phyloP scores from a whole-genome alignment of 37 sponge, comb jelly and placozoan species.

The Mnemiopsis leidyi region DNA sequence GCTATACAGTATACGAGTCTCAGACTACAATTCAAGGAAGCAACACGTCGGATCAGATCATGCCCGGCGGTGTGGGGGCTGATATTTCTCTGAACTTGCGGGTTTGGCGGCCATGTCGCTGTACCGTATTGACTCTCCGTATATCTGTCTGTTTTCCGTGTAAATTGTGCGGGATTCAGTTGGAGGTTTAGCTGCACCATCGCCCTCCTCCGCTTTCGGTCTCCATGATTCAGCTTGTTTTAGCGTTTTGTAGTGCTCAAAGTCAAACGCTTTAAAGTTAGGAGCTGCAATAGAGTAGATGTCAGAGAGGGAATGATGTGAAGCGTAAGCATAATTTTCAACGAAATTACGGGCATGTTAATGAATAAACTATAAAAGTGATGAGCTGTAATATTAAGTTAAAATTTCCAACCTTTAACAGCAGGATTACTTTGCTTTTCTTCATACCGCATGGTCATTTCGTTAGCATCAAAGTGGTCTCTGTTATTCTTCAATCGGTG shows the following conservation, averaged over 20 bases:
- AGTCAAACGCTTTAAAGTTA: conserved; percentile 62
- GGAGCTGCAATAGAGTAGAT: conserved; percentile 28
- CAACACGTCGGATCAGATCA: not conserved
- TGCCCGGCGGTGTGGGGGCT: conserved; percentile 39
- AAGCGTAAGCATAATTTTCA: not conserved
- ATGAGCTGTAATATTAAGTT: no score
- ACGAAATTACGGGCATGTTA: no score
- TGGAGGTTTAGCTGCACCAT: not conserved
- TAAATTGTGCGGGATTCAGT: conserved; percentile 3
- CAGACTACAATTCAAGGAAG: not conserved
- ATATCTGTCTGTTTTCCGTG: conserved; percentile 59
- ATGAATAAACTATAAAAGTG: no score
- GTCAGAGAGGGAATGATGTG: no score
- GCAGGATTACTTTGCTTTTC: conserved; percentile 57
- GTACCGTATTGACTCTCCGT: conserved; percentile 26
- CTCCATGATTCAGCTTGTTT: conserved; percentile 59
- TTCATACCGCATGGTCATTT: conserved; percentile 42
- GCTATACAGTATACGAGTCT: not conserved
- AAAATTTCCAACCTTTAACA: conserved; percentile 30
- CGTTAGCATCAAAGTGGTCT: conserved; percentile 25
- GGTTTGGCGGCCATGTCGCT: conserved; percentile 62
- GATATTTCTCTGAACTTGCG: conserved; percentile 56
- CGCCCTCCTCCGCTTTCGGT: not conserved
- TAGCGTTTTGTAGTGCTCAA: conserved; percentile 61
- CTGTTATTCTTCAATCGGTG: conserved; percentile 18